phyloP scores from a whole-genome alignment of 1,140 invertebrate genomes.

The Melanaphis sacchari region DNA sequence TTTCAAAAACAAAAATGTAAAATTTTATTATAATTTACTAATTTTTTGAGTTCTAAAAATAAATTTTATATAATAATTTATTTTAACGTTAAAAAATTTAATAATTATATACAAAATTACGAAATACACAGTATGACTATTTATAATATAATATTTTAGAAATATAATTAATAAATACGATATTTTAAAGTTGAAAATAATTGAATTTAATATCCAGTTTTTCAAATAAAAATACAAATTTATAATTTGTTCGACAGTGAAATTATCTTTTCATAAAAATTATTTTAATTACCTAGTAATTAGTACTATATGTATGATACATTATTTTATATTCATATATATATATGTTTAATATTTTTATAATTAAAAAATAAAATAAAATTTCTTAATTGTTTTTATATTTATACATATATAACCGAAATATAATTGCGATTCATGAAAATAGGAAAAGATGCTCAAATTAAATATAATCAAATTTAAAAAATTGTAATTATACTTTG shows the following conservation, averaged over 20 bases:
- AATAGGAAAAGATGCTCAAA: background rate
- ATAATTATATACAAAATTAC: no score
- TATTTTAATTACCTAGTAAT: background rate
- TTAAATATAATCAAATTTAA: background rate
- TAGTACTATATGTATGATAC: background rate
- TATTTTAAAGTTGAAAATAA: background rate
- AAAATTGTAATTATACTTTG: background rate
- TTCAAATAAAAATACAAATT: background rate
- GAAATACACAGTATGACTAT: background rate
- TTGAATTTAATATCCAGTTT: background rate
- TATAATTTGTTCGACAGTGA: background rate
- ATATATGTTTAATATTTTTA: background rate
- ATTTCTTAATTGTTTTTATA: background rate
- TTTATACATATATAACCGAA: background rate
- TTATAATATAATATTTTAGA: background rate
- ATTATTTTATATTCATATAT: background rate
- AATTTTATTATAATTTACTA: background rate
- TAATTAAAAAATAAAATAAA: background rate
- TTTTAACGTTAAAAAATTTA: no score
- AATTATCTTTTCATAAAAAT: background rate
- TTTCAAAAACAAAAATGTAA: background rate
- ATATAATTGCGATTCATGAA: background rate
- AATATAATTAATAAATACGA: background rate
- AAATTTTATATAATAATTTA: no score
- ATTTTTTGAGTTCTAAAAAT: background rate